Percentiles rank a stretch among this genome's conserved stretches.
Conservation (phyloP, 1,140 invertebrate species). For the Cherax destructor region DNA sequence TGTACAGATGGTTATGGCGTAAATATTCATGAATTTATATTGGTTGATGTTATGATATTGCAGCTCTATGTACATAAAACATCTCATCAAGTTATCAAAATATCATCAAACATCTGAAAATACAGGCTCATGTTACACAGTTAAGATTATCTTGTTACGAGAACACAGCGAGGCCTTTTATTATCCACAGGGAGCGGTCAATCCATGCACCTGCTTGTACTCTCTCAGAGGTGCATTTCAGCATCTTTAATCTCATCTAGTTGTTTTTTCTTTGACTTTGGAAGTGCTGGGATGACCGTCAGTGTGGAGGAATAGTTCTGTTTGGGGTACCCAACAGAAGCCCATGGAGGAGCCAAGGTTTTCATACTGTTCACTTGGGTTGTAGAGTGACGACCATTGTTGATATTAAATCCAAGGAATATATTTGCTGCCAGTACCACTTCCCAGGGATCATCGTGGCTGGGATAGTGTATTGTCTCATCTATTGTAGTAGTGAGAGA, state of each 20-base stretch:
- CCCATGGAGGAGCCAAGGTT: not conserved
- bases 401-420: conserved; percentile 37
- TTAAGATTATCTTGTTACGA: conserved; percentile 24
- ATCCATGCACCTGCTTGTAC: not conserved
- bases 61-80: conserved; percentile 14
- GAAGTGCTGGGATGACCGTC: not conserved
- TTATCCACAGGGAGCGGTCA: conserved; percentile 7
- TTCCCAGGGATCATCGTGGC: conserved; percentile 21
- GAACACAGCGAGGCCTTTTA: conserved; percentile 42
- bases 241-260: not conserved
- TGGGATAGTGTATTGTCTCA: conserved; percentile 15
- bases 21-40: conserved; percentile 28
- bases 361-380: conserved; percentile 1
- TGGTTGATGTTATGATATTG: conserved; percentile 2
- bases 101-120: not conserved
- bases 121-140: conserved; percentile 15
- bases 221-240: not conserved
- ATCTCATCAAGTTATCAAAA: conserved; percentile 24
- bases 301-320: not conserved
- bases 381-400: conserved; percentile 7
- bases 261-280: conserved; percentile 2
- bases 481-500: conserved; percentile 16
- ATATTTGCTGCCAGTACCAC: conserved; percentile 28
- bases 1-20: conserved; percentile 28
- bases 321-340: not conserved